Percentiles rank a stretch among this genome's conserved stretches.
Evolutionary conservation across 1,140 invertebrate species (phyloP).

Genomic region (Ooceraea biroi): DNA sequence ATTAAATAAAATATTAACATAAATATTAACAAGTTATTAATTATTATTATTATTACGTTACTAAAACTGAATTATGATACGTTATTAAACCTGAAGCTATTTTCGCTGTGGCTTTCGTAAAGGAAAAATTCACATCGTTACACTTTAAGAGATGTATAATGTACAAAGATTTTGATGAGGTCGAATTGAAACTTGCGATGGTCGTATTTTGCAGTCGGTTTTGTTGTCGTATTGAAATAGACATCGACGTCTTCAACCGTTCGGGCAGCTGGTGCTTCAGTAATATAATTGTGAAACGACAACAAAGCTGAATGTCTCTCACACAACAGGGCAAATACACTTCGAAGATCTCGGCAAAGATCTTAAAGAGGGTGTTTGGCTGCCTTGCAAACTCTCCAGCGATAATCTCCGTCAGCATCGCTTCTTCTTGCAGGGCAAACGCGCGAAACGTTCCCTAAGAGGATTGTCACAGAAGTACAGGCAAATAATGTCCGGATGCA

Average conservation of each 20-base stretch:
- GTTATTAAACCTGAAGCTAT: too few relatives aligned
- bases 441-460: slow-evolving; percentile 31
- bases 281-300: slow-evolving; percentile 33
- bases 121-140: neutral
- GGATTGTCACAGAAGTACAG: slow-evolving; percentile 35
- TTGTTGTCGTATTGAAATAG: slow-evolving; percentile 44
- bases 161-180: neutral
- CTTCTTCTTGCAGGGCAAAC: slow-evolving; percentile 49
- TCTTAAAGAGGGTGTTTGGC: slow-evolving; percentile 58
- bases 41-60: too few relatives aligned
- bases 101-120: too few relatives aligned
- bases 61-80: too few relatives aligned
- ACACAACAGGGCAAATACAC: slow-evolving; percentile 43
- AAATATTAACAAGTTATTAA: too few relatives aligned
- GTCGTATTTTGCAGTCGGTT: neutral
- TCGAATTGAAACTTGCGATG: slow-evolving; percentile 16
- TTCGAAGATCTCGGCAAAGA: slow-evolving; percentile 40
- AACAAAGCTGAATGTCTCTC: slow-evolving; percentile 55
- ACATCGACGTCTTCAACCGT: slow-evolving; percentile 21
- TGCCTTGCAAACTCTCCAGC: slow-evolving; percentile 46
- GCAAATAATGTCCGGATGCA: slow-evolving; percentile 28
- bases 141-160: neutral
- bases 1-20: too few relatives aligned
- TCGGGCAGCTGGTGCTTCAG: slow-evolving; percentile 3
- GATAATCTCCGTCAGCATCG: slow-evolving; percentile 53